Evolutionary conservation across 2,797 vertebrate genomes (phyloP), one percentile per base, ranked within the genome.

Genomic region (Bryconaethiops microstoma): DNA sequence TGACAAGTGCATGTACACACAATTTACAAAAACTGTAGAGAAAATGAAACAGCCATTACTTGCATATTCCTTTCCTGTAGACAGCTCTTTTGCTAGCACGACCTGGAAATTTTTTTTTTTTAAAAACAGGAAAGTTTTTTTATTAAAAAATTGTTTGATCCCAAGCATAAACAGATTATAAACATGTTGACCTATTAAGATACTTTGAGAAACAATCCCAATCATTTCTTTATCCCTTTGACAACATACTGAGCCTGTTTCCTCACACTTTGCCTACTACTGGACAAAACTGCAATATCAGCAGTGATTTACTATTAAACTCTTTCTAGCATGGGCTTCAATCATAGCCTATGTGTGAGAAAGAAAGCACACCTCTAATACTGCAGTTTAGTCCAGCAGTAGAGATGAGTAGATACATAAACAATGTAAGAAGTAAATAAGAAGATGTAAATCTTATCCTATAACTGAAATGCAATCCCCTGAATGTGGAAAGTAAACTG

Each of bases 61-160:
- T 92, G 98, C 98, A 93, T 96, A 99, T 94, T 99, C 98, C 92
- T 97, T 97, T 85, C 94, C 96, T 65, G 96, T 97, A 84, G 94
- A 87, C 90, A 96, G 90, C 90, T 99, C 98, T 92, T 94, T 97
- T 87, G 98, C 98, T 92, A 99, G 94, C 86, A 99, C 97, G 89
- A 99, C 98, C 98, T 99, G 87, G 83, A 68, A 21, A 2, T 35
- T 35, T 35, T 35, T 35, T 35, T 35, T 52, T 13, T 45, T 9
- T 0, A 39, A 82, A 82, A 85, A 85, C 63, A 59, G 60, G 70
- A 75, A n/a, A 3, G 12, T 52, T 40, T 23, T 23, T 25, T 39
- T 35, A 48, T 35, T 64, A n/a, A 78, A 39, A 50, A 52, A 62
- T 71, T 9, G 42, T 45, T 10, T 45, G 10, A 45, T 45, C 42